Base-by-base conservation (phyloP, 2,113 vertebrate species). In the Campylorhamphus procurvoides region DNA sequence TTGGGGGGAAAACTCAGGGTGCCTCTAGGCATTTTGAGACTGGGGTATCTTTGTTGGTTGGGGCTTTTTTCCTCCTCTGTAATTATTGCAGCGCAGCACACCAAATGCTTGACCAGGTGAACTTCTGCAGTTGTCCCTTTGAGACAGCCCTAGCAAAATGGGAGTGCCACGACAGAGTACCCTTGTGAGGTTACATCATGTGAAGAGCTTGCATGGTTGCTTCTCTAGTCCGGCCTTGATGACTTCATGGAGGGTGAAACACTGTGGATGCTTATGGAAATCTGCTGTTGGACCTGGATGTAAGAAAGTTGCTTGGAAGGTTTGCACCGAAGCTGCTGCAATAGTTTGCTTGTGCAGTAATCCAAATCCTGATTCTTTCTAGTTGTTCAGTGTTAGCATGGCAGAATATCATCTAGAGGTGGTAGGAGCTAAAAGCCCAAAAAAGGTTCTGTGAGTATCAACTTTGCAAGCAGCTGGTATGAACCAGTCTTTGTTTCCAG, bases 21-120 rank as follows among this genome's bases (percentile, higher is more conserved):
- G 12, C 47, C 9, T 55, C 20, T 84, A 58, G 40, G 40, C 11
- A 11, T 56, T 82, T 87, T 90, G 40, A 82, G 25, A 19, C 39
- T 59, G 29, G 29, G 40, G 9, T 17, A 29, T 86, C n/a, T 80
- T 0, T 0, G 7, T 52, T 52, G 56, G 31, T 55, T 55, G 52
- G 49, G 50, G 18, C 24, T 55, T 12, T 63, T 39, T 15, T 47
- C 33, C 7, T 84, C 24, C 16, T 71, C 18, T 84, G 13, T 59
- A 69, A 31, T 74, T 71, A 11, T 17, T 86, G 12, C 28, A 68
- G 79, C 29, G 12, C 28, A 68, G 79, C 29, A 46, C 13, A 40
- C 24, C 8, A 69, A 25, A 10, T 10, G 2, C 25, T 60, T 9
- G 8, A 19, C n/a, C 42, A 40, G n/a, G 12, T 92, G 29, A 46